Evolutionary conservation across 2,113 vertebrate genomes (phyloP).

Genomic region (Dascyllus trimaculatus): DNA sequence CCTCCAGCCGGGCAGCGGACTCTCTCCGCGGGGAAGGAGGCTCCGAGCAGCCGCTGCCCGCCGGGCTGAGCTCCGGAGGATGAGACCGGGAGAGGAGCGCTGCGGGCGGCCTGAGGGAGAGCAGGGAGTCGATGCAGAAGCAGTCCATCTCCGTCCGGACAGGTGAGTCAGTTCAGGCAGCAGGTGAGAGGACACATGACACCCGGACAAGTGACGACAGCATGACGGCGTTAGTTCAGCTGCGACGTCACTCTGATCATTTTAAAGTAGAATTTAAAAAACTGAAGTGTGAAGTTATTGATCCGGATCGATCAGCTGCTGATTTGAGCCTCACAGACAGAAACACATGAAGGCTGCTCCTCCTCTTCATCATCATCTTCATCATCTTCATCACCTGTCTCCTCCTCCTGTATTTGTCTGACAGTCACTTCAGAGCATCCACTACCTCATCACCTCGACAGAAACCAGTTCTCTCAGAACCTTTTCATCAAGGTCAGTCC

Average conservation of each 20-base stretch:
- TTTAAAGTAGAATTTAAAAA: neutral
- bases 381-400: neutral
- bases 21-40: slow-evolving; percentile 88
- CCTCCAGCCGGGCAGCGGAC: slow-evolving; percentile 81
- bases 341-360: neutral
- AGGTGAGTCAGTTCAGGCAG: slow-evolving; percentile 18
- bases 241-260: slow-evolving; percentile 4
- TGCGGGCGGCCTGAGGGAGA: slow-evolving; percentile 87
- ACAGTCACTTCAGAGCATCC: too few species aligned
- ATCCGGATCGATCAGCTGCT: slow-evolving; percentile 23
- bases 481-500: too few species aligned
- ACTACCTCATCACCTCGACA: too few species aligned
- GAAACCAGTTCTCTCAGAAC: too few species aligned
- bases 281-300: neutral
- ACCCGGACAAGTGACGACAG: neutral
- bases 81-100: slow-evolving; percentile 86
- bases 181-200: neutral
- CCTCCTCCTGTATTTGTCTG: neutral
- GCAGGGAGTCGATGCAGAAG: slow-evolving; percentile 92
- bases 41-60: slow-evolving; percentile 85
- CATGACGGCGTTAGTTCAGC: neutral
- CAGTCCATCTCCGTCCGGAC: slow-evolving; percentile 86
- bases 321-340: neutral
- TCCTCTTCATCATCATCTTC: neutral
- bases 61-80: slow-evolving; percentile 88